Percentiles rank a stretch among this genome's conserved stretches.
Evolutionary conservation across 2,113 vertebrate species (phyloP).

Genomic region (Urocynchramus pylzowi): DNA sequence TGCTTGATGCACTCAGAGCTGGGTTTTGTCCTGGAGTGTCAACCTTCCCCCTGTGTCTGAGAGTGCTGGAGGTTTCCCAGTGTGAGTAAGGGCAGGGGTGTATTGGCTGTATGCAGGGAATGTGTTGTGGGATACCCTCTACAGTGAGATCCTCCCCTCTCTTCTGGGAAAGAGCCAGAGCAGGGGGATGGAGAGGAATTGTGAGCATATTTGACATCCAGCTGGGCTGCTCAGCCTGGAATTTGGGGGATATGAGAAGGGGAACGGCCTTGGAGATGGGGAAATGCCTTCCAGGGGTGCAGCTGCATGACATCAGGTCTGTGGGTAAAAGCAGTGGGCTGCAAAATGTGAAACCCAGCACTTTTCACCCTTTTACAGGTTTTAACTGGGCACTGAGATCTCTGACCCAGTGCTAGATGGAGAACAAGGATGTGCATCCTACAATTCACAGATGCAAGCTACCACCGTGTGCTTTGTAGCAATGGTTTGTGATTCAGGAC

Average conservation of each 20-base stretch:
- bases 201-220: not conserved
- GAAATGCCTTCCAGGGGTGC: not conserved
- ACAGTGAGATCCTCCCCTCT: not conserved
- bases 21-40: not conserved
- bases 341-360: not conserved
- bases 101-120: not conserved
- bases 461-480: not conserved
- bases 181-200: not conserved
- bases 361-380: not conserved
- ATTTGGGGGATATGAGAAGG: not conserved
- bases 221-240: not conserved
- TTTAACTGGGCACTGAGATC: not conserved
- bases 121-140: not conserved
- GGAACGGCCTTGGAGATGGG: not conserved
- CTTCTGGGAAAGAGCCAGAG: not conserved
- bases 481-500: not conserved
- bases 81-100: too few species aligned
- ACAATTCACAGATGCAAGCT: not conserved
- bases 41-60: not conserved
- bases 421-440: not conserved
- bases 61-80: not conserved
- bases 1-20: not conserved
- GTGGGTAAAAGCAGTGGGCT: not conserved
- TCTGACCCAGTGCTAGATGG: not conserved
- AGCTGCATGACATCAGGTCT: rapidly evolving